Percentiles rank a stretch among this genome's conserved stretches.
These are phyloP conservation scores for Tachina lurida DNA, from an alignment of 2,888 invertebrate species.

Conservation along the genomic window DNA sequence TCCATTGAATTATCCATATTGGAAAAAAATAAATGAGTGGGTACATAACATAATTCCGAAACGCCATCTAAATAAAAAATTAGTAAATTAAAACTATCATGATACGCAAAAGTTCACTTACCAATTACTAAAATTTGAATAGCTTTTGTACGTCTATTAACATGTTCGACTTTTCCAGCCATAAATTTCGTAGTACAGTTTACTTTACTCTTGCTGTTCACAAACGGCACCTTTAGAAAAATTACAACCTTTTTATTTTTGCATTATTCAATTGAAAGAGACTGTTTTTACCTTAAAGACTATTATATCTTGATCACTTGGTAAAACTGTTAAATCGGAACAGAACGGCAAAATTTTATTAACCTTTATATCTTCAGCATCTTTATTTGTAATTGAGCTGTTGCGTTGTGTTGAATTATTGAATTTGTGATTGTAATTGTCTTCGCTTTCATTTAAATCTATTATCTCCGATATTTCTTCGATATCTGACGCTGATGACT, in stretches of 20 bases:
- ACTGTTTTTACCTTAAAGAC: conserved; percentile 58
- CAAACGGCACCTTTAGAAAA: conserved; percentile 40
- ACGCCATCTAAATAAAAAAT: conserved; percentile 49
- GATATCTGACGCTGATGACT: conserved; percentile 37
- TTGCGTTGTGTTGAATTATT: neutral
- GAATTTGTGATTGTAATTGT: neutral
- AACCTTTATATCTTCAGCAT: neutral
- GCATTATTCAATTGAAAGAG: neutral
- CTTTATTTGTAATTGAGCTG: too few relatives aligned
- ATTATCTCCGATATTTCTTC: conserved; percentile 67
- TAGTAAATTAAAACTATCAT: conserved; percentile 14
- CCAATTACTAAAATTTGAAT: conserved; percentile 74
- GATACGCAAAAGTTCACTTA: conserved; percentile 46
- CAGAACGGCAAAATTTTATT: conserved; percentile 40
- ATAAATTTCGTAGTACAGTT: conserved; percentile 65
- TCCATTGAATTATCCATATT: conserved; percentile 48
- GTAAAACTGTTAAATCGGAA: conserved; percentile 20
- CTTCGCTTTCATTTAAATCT: conserved; percentile 66
- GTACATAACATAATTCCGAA: conserved; percentile 36
- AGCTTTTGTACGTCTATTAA: conserved; percentile 75
- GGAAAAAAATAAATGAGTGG: conserved; percentile 22
- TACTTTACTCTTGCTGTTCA: conserved; percentile 1
- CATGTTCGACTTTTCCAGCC: conserved; percentile 74
- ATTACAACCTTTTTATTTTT: neutral
- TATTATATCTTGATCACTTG: conserved; percentile 52